These are phyloP conservation scores for Cyclophora albipunctata DNA, from an alignment of 2,888 invertebrate genomes.

Conservation along the genomic window DNA sequence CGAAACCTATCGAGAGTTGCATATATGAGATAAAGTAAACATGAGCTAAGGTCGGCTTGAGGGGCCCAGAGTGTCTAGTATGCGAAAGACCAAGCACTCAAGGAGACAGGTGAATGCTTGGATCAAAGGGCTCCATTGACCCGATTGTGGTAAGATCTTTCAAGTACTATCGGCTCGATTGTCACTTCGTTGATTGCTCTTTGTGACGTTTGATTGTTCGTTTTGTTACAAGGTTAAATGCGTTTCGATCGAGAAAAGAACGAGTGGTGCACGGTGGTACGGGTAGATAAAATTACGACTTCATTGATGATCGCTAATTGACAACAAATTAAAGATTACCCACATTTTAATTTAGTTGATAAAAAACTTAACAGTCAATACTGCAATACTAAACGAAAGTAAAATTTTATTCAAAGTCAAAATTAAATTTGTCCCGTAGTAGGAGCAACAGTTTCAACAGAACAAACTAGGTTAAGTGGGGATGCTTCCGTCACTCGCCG, in stretches of 20 bases:
- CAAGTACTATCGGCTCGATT: constrained; percentile 25
- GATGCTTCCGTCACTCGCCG: constrained; percentile 26
- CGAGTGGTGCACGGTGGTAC: no score
- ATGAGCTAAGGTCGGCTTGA: constrained; percentile 34
- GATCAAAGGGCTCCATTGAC: constrained; percentile 70
- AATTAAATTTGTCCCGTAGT: constrained; percentile 17
- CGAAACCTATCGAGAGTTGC: constrained; percentile 19
- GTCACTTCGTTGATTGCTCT: constrained; percentile 1
- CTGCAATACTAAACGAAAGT: no score
- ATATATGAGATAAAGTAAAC: constrained; percentile 42
- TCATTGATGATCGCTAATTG: no score
- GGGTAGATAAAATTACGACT: no score
- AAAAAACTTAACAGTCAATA: no score
- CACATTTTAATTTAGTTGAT: no score
- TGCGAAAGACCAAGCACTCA: constrained; percentile 56
- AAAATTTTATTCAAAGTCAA: no score
- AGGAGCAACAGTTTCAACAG: constrained; percentile 36
- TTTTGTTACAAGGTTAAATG: neutral
- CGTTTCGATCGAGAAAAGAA: no score
- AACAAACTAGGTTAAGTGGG: constrained; percentile 48
- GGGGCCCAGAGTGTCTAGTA: constrained; percentile 51
- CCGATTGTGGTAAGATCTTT: constrained; percentile 51
- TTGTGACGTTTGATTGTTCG: neutral
- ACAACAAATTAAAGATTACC: no score
- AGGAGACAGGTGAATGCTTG: constrained; percentile 56